Evolutionary conservation across 2,797 vertebrate species (phyloP), one percentile per base, ranked within the genome.

Genomic region (Dipus sagitta): DNA sequence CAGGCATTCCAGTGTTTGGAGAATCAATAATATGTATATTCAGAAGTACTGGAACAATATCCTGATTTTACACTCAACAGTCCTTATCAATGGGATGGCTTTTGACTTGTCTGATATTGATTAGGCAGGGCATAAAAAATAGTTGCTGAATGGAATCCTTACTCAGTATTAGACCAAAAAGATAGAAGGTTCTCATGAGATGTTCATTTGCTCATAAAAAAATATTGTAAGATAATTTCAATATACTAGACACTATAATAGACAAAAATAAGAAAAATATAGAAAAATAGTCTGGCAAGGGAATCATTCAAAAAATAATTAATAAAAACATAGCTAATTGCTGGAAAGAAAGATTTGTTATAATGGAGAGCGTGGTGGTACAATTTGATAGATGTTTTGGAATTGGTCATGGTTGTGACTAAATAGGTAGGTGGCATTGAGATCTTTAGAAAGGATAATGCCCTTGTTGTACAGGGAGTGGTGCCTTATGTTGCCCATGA

Each of bases 261-360:
- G 60, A 91, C 1, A 65, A 47, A 62, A 86, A 12, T 10, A 90
- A 75, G 67, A 80, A 54, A 90, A 87, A 89, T 24, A 72, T 68
- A 87, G n/a, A 76, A 86, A 75, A 24, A 42, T 54, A 60, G 68
- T 77, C 26, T 30, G 90, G 28, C 79, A 52, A 93, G 26, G 8
- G 1, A 88, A 83, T 76, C 24, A 87, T 34, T 87, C 91, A 70
- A 86, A 86, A 71, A 83, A 28, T 47, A 87, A 70, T 74, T 88
- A 38, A 38, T 13, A 88, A 86, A 85, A 85, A 68, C 23, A 34
- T 32, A 47, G 21, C 52, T 62, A 91, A 17, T 2, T 80, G 14
- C 28, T 90, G 3, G 18, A 62, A 78, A 86, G 15, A 91, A 85
- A 90, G n/a, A 68, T 62, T 92, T 17, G 21, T n/a, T 88, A 42